Evolutionary conservation across 2,113 vertebrate genomes (phyloP).

Genomic region (Cottus gobio): DNA sequence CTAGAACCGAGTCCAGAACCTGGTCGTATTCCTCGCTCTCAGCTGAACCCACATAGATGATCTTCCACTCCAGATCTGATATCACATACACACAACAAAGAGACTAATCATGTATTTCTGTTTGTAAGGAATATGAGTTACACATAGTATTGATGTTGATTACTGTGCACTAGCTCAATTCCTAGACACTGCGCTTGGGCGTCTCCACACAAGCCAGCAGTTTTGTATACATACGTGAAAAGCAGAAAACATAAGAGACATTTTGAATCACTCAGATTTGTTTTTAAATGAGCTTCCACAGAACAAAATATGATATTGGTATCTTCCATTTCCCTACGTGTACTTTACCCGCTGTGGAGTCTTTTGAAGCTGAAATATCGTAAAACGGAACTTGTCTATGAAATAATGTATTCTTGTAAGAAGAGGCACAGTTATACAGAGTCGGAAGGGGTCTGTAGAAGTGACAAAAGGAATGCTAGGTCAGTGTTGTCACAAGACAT

Average conservation of each 20-base stretch:
- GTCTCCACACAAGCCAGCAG: neutral
- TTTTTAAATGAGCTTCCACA: neutral
- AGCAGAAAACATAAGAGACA: neutral
- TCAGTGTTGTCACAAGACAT: too few species aligned
- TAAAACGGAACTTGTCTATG: too few species aligned
- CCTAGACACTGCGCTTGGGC: neutral
- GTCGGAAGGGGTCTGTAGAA: too few species aligned
- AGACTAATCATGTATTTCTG: neutral
- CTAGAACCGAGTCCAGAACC: slow-evolving; percentile 90
- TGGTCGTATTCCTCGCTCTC: slow-evolving; percentile 93
- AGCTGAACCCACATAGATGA: slow-evolving; percentile 93
- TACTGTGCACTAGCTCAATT: neutral
- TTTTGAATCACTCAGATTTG: neutral
- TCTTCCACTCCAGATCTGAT: slow-evolving; percentile 92
- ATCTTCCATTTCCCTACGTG: neutral
- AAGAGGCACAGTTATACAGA: too few species aligned
- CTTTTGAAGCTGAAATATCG: too few species aligned
- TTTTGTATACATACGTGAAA: neutral
- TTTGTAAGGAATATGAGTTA: neutral
- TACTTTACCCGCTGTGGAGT: too few species aligned
- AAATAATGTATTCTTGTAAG: too few species aligned
- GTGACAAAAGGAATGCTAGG: too few species aligned
- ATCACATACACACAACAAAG: neutral
- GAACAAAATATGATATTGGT: neutral
- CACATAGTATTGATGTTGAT: neutral